phyloP scores from a whole-genome alignment of 2,797 vertebrate genomes.

The Acanthiza pusilla region DNA sequence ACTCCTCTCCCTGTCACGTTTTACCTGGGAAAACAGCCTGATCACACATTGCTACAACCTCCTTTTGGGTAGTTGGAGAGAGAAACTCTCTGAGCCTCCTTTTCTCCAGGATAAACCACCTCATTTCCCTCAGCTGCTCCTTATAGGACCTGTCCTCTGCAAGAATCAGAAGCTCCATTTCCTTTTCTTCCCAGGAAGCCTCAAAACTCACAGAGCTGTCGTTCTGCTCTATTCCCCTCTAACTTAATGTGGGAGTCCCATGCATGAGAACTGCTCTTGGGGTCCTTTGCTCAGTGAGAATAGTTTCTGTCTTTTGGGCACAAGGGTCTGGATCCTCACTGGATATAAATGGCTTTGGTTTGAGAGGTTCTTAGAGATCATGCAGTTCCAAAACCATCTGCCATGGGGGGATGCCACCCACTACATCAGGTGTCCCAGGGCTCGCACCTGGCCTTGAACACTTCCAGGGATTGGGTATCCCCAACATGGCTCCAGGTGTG shows the following conservation, averaged over 20 bases:
- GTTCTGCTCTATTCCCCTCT: background rate
- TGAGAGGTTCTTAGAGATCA: background rate
- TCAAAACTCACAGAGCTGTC: background rate
- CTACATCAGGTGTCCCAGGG: background rate
- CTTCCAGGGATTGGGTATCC: background rate
- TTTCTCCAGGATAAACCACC: background rate
- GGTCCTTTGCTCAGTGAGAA: background rate
- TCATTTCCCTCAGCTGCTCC: background rate
- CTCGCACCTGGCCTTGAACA: background rate
- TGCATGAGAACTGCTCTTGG: background rate
- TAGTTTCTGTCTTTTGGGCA: background rate
- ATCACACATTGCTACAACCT: background rate
- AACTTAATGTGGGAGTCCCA: background rate
- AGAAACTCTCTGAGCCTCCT: background rate
- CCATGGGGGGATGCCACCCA: background rate
- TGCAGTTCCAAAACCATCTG: background rate
- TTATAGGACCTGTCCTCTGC: background rate
- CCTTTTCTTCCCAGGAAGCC: background rate
- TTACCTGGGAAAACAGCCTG: background rate
- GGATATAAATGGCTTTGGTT: background rate
- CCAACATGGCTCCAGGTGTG: background rate
- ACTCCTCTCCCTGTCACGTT: background rate
- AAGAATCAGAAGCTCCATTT: background rate
- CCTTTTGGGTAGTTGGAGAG: rapidly evolving
- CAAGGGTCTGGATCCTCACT: background rate